Percentiles rank a stretch among this genome's conserved stretches.
Conservation (phyloP, 37 sponge, comb jelly and placozoan species). For the Halichondria panicea region DNA sequence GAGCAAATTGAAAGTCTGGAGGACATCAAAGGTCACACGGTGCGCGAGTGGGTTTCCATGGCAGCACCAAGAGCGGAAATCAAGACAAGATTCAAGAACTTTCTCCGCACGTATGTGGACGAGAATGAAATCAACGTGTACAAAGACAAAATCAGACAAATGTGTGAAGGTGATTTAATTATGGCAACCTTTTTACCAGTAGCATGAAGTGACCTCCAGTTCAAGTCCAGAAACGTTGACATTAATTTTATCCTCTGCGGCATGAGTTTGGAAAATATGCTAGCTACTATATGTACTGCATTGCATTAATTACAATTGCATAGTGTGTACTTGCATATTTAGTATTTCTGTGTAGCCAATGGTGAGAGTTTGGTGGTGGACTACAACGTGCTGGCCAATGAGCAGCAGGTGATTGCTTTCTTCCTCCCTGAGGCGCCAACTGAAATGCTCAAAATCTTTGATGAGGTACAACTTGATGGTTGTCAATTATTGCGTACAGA, state of each 20-base stretch:
- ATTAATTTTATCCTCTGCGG: too few species aligned
- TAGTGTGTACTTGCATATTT: too few species aligned
- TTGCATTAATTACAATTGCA: too few species aligned
- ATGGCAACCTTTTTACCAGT: neutral
- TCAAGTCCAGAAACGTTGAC: too few species aligned
- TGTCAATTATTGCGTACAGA: neutral
- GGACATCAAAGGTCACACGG: constrained; percentile 94
- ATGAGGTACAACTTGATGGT: constrained; percentile 69
- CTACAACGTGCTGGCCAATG: constrained; percentile 85
- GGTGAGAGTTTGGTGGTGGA: constrained; percentile 92
- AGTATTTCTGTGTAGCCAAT: too few species aligned
- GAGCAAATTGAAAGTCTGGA: constrained; percentile 96
- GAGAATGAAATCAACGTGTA: constrained; percentile 86
- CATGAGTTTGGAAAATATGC: too few species aligned
- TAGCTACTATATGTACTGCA: too few species aligned
- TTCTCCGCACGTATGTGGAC: constrained; percentile 83
- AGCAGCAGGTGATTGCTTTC: constrained; percentile 88
- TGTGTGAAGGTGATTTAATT: constrained; percentile 93
- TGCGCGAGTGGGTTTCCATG: constrained; percentile 99
- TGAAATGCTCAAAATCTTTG: constrained; percentile 96
- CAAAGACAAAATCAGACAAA: constrained; percentile 91
- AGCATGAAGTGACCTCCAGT: too few species aligned
- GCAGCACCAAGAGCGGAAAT: constrained; percentile 92
- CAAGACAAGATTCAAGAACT: constrained; percentile 93
- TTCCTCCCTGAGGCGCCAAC: constrained; percentile 99